Evolutionary conservation across 2,113 vertebrate genomes (phyloP).

Genomic region (Pleuronectes platessa): DNA sequence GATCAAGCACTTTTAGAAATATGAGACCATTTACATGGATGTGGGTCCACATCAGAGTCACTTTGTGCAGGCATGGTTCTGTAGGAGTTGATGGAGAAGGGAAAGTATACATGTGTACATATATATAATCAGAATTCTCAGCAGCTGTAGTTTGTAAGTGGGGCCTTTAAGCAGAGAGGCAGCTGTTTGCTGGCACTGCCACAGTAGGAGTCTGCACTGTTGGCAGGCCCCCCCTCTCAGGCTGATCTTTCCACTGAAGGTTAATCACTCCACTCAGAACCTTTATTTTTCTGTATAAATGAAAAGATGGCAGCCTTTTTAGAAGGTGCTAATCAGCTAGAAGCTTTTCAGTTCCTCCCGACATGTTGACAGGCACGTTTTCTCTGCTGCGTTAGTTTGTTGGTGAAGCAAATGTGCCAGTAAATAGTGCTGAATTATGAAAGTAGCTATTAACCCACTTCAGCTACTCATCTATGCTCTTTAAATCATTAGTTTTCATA

Average conservation of each 20-base stretch:
- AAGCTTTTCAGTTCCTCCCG: background rate
- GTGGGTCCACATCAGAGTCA: background rate
- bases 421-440: slow-evolving; percentile 20
- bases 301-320: slow-evolving; percentile 50
- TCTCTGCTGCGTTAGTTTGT: background rate
- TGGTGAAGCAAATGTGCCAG: too few relatives aligned
- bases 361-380: slow-evolving; percentile 25
- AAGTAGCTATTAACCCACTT: slow-evolving; percentile 31
- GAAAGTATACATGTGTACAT: background rate
- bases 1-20: background rate
- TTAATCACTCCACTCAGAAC: slow-evolving; percentile 76
- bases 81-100: background rate
- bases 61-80: background rate
- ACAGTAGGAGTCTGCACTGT: slow-evolving; percentile 66
- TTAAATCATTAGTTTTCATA: background rate
- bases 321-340: slow-evolving; percentile 36
- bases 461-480: background rate
- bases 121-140: slow-evolving; percentile 16
- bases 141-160: slow-evolving; percentile 30
- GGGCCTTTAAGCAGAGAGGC: slow-evolving; percentile 47
- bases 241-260: slow-evolving; percentile 81
- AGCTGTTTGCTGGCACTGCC: slow-evolving; percentile 67
- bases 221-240: slow-evolving; percentile 71
- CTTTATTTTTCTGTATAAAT: slow-evolving; percentile 47
- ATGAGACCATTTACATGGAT: background rate